Conservation (phyloP, 2,888 invertebrate genomes). For the Amorpha juglandis region DNA sequence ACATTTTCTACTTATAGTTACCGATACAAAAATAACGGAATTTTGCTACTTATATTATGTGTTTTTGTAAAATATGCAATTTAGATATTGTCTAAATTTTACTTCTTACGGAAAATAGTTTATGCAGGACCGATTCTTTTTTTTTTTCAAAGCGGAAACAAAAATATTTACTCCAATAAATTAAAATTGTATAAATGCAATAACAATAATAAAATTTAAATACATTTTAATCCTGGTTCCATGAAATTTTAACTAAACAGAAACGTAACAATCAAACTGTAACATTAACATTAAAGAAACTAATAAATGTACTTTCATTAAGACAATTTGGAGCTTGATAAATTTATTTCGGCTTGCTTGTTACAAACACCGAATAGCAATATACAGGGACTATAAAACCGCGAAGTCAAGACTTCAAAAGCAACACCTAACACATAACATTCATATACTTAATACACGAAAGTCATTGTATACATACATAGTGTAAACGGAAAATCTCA, state of each 20-base stretch:
- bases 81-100: slow-evolving; percentile 7
- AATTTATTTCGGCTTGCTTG: slow-evolving; percentile 9
- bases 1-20: neutral
- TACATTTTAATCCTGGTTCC: too few relatives aligned
- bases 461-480: slow-evolving; percentile 29
- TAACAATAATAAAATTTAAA: too few relatives aligned
- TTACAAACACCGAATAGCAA: slow-evolving; percentile 9
- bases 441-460: slow-evolving; percentile 28
- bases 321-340: too few relatives aligned
- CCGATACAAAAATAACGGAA: slow-evolving; percentile 8
- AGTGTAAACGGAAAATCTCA: slow-evolving; percentile 33
- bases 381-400: slow-evolving; percentile 32
- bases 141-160: neutral
- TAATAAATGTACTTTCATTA: too few relatives aligned
- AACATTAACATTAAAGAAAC: neutral
- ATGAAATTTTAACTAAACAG: too few relatives aligned
- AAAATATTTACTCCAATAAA: too few relatives aligned
- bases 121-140: neutral
- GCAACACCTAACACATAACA: slow-evolving; percentile 54
- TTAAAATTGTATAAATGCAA: too few relatives aligned
- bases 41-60: neutral
- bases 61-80: neutral
- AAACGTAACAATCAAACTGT: neutral
- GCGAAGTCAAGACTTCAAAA: slow-evolving; percentile 30
- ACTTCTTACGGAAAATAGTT: neutral